Conservation (phyloP, 2,888 invertebrate species). For the Isoperla grammatica region DNA sequence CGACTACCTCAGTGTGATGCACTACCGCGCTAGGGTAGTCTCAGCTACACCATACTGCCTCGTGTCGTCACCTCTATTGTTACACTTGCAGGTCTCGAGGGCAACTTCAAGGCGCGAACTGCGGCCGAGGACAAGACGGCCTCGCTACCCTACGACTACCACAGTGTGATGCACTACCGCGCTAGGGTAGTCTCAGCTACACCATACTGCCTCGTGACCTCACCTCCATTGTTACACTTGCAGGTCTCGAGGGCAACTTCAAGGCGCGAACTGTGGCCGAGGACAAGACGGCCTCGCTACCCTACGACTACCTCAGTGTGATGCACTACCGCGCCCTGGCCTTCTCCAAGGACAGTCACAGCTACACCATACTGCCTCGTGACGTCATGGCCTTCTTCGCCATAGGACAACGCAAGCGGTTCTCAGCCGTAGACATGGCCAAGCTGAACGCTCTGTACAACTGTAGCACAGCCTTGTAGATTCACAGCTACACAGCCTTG, state of each 20-base stretch:
- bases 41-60: no score
- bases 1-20: slow-evolving; percentile 39
- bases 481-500: no score
- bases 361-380: slow-evolving; percentile 44
- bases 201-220: slow-evolving; percentile 44
- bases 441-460: slow-evolving; percentile 39
- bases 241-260: slow-evolving; percentile 37
- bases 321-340: slow-evolving; percentile 46
- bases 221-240: slow-evolving; percentile 25
- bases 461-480: slow-evolving; percentile 27
- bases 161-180: slow-evolving; percentile 44
- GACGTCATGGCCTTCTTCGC: slow-evolving; percentile 33
- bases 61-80: no score
- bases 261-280: slow-evolving; percentile 32
- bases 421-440: slow-evolving; percentile 37
- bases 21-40: slow-evolving; percentile 48
- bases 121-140: slow-evolving; percentile 33
- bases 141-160: slow-evolving; percentile 37
- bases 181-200: slow-evolving; percentile 41
- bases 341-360: slow-evolving; percentile 45
- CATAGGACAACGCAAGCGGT: slow-evolving; percentile 42
- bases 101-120: slow-evolving; percentile 35
- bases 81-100: slow-evolving; percentile 34
- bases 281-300: slow-evolving; percentile 33
- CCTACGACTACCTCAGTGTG: slow-evolving; percentile 38